These are phyloP conservation scores for Scyliorhinus canicula DNA, from an alignment of 2,797 vertebrate genomes.

Conservation along the genomic window DNA sequence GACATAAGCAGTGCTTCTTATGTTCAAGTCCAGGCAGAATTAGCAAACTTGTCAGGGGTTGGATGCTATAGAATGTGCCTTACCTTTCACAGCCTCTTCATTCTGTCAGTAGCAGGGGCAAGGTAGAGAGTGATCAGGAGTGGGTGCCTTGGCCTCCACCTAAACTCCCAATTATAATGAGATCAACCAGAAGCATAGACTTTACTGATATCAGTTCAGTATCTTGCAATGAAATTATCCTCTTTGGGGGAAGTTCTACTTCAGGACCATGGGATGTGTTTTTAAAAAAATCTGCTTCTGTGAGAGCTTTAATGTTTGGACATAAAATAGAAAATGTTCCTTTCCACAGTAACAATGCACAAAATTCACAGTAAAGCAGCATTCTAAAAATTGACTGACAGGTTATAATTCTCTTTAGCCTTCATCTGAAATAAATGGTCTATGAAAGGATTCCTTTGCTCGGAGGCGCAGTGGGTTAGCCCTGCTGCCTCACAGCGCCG, in stretches of 20 bases:
- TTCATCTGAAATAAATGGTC: not conserved
- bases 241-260: not conserved
- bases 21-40: not conserved
- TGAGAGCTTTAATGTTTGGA: not conserved
- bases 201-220: not conserved
- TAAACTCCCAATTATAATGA: not conserved
- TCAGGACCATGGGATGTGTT: not conserved
- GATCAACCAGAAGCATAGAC: not conserved
- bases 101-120: not conserved
- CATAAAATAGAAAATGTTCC: not conserved
- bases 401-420: not conserved
- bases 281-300: no score
- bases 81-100: not conserved
- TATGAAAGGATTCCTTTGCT: not conserved
- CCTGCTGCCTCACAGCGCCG: no score
- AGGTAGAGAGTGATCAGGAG: not conserved
- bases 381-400: not conserved
- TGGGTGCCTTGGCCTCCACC: not conserved
- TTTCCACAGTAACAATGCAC: not conserved
- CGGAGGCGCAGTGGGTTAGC: no score
- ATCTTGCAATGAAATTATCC: not conserved
- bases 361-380: not conserved
- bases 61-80: not conserved
- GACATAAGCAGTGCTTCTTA: no score
- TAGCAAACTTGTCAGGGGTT: not conserved